These are phyloP conservation scores for Galleria mellonella DNA, from an alignment of 1,140 invertebrate species.

Conservation along the genomic window DNA sequence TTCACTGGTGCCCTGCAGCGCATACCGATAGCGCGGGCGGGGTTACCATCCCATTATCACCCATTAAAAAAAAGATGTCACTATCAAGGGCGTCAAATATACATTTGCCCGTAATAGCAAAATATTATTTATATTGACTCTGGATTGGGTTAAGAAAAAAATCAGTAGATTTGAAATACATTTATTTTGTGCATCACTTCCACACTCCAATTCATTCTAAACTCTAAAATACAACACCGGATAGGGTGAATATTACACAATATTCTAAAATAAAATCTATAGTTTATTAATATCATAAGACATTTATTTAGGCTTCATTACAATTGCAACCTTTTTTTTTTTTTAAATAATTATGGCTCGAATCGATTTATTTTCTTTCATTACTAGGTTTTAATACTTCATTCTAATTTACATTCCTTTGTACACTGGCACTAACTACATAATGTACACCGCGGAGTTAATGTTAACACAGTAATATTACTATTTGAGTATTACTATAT, in stretches of 20 bases:
- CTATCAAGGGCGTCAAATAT: no score
- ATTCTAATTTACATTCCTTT: slow-evolving; percentile 23
- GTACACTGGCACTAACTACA: slow-evolving; percentile 24
- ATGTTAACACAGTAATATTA: no score
- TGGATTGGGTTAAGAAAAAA: slow-evolving; percentile 15
- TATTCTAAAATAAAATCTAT: slow-evolving; percentile 54
- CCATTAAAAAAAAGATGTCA: no score
- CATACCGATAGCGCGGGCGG: no score
- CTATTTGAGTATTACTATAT: slow-evolving; percentile 15
- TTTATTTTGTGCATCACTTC: slow-evolving; percentile 70
- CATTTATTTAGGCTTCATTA: slow-evolving; percentile 64
- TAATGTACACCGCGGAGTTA: slow-evolving; percentile 18
- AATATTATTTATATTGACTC: neutral
- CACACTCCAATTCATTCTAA: slow-evolving; percentile 50
- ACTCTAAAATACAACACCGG: slow-evolving; percentile 62
- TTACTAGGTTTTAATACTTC: neutral
- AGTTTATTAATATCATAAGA: slow-evolving; percentile 64
- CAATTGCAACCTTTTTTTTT: slow-evolving; percentile 36
- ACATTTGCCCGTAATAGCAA: no score
- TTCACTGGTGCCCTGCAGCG: no score
- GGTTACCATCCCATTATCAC: no score
- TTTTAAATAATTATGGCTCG: slow-evolving; percentile 47
- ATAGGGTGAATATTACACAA: slow-evolving; percentile 51
- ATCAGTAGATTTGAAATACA: slow-evolving; percentile 54
- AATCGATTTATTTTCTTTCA: slow-evolving; percentile 29